Evolutionary conservation across 1,140 invertebrate species (phyloP).

Genomic region (Riptortus pedestris): DNA sequence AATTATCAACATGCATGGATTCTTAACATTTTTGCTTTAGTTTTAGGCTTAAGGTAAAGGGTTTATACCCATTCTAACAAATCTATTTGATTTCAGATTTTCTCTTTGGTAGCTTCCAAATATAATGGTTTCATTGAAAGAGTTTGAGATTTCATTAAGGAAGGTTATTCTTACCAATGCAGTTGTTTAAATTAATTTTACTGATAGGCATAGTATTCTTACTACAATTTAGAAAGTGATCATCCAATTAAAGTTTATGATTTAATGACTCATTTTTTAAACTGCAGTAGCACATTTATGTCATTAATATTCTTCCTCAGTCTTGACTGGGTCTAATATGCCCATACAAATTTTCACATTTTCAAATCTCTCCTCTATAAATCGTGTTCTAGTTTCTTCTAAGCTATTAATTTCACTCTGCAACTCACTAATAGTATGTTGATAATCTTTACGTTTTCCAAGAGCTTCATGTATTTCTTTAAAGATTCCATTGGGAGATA

Average conservation of each 20-base stretch:
- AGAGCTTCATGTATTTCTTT: slow-evolving; percentile 87
- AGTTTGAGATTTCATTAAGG: neutral
- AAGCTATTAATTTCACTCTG: slow-evolving; percentile 11
- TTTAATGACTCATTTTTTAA: slow-evolving; percentile 68
- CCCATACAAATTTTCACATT: slow-evolving; percentile 22
- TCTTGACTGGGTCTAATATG: slow-evolving; percentile 24
- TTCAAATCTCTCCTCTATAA: slow-evolving; percentile 26
- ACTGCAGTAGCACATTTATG: slow-evolving; percentile 66
- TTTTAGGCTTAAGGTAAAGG: slow-evolving; percentile 26
- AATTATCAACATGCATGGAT: slow-evolving; percentile 72
- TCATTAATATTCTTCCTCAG: slow-evolving; percentile 70
- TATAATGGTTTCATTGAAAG: too few species aligned
- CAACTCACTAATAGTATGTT: slow-evolving; percentile 36
- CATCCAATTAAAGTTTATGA: slow-evolving; percentile 50
- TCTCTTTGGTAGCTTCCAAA: neutral
- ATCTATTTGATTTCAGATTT: neutral
- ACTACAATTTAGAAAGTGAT: slow-evolving; percentile 19
- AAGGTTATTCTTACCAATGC: neutral
- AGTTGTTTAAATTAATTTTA: too few species aligned
- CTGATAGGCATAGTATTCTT: too few species aligned
- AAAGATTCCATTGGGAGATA: slow-evolving; percentile 70
- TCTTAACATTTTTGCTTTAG: slow-evolving; percentile 60
- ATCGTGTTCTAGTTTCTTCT: slow-evolving; percentile 29
- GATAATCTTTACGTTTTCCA: slow-evolving; percentile 76
- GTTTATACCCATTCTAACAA: neutral